Conservation (phyloP, 2,797 vertebrate species). For the Lacerta agilis region DNA sequence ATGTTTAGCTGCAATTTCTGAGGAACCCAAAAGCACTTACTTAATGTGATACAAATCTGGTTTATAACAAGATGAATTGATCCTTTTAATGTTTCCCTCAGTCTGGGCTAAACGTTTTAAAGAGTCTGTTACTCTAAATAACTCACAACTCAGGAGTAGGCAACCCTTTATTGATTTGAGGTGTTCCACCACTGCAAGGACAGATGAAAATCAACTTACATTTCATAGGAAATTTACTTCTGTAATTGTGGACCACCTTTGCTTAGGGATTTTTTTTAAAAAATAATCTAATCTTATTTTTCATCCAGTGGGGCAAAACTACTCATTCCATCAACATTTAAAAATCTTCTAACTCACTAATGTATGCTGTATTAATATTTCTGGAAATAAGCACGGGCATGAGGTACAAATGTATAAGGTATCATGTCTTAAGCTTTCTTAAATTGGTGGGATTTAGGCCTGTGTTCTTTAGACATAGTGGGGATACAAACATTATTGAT, state of each 20-base stretch:
- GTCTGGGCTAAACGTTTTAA: background rate
- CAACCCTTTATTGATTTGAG: background rate
- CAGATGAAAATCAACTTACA: background rate
- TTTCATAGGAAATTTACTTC: background rate
- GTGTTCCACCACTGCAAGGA: background rate
- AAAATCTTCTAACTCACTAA: slow-evolving; percentile 60
- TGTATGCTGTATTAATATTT: slow-evolving; percentile 50
- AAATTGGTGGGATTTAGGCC: background rate
- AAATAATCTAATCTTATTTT: background rate
- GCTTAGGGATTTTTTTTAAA: background rate
- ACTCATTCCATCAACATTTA: background rate
- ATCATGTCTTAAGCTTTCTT: background rate
- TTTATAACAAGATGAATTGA: background rate
- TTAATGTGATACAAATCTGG: background rate
- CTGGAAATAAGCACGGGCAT: slow-evolving; percentile 3
- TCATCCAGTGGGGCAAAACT: background rate
- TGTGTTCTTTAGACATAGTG: background rate
- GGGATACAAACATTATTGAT: background rate
- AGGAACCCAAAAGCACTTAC: background rate
- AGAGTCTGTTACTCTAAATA: background rate
- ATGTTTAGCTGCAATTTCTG: background rate
- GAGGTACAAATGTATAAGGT: background rate
- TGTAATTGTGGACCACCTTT: background rate
- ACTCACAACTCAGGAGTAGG: background rate
- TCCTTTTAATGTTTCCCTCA: background rate